Base-by-base conservation (phyloP, 2,797 vertebrate species). In the Acrocephalus scirpaceus region DNA sequence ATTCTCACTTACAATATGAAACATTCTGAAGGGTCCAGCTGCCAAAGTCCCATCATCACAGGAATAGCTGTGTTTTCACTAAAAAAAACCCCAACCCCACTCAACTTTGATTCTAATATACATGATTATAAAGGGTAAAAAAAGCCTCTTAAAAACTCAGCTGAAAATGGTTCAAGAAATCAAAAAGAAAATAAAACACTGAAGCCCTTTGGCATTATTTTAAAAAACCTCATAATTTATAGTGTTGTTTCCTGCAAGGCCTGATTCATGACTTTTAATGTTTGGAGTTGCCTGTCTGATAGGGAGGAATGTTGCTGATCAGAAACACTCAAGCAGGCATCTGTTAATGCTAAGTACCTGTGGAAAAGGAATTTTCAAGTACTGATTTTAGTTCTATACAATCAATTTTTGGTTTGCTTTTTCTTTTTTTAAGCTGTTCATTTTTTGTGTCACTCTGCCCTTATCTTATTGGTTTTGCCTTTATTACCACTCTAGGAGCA, bases 281-380 rank as follows among this genome's bases (percentile, higher is more conserved):
- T 90, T 92, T 76, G 45, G 56, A 81, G 56, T 62, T 96, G 58
- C 56, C 29, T 71, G 34, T 93, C 60, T 58, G 67, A 86, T 94
- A 57, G 53, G 42, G 71, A 91, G 60, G 51, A 92, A 81, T 70
- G 79, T 36, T 93, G 60, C 89, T 92, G 82, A 75, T 86, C 16
- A 34, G 90, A 84, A 96, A 84, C 82, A 70, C 71, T 90, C 56
- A 78, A 50, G 51, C 47, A 84, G 78, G 53, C 38, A 88, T 88
- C 92, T 93, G 73, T 66, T 88, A 91, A 90, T 93, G 70, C 73
- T 78, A 67, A 86, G 64, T 92, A 96, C 79, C 82, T 86, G 47
- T 61, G 42, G 51, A 94, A 93, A 93, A 94, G 34, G 78, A 91
- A 91, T 93, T 93, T 93, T 51, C 26, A 90, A 75, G 36, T 70